Percentiles rank a stretch among this genome's conserved stretches.
Evolutionary conservation across 2,797 vertebrate genomes (phyloP).

Genomic region (Nothura maculosa): DNA sequence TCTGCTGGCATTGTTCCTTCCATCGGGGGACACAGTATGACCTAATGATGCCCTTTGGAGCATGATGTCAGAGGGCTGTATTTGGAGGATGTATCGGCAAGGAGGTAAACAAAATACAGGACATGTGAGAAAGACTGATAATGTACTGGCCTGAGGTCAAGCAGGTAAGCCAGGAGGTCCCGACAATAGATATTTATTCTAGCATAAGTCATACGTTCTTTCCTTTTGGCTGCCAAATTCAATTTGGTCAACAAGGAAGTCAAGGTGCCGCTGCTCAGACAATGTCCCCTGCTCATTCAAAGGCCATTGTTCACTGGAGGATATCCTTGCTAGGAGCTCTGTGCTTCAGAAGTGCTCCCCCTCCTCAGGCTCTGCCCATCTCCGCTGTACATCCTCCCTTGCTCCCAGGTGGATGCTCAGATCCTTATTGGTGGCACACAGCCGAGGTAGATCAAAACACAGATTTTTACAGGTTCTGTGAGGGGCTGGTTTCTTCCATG

Average conservation of each 20-base stretch:
- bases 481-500: constrained; percentile 65
- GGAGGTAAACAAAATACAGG: neutral
- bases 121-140: neutral
- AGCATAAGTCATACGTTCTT: constrained; percentile 5
- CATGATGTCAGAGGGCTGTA: neutral
- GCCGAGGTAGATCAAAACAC: constrained; percentile 25
- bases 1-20: neutral
- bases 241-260: constrained; percentile 23
- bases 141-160: neutral
- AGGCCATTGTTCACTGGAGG: constrained; percentile 60
- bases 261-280: neutral
- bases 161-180: constrained; percentile 30
- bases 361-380: neutral
- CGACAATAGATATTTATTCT: constrained; percentile 23
- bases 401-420: constrained; percentile 3
- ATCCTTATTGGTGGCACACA: constrained; percentile 27
- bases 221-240: neutral
- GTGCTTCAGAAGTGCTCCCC: constrained; percentile 9
- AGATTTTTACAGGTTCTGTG: constrained; percentile 13
- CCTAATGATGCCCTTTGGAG: neutral
- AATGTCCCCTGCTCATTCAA: constrained; percentile 14
- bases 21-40: neutral
- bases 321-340: constrained; percentile 25
- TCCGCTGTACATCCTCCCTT: constrained; percentile 17
- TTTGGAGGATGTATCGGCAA: neutral